Base-by-base conservation (phyloP, 1,140 invertebrate species). In the Saccostrea echinata region DNA sequence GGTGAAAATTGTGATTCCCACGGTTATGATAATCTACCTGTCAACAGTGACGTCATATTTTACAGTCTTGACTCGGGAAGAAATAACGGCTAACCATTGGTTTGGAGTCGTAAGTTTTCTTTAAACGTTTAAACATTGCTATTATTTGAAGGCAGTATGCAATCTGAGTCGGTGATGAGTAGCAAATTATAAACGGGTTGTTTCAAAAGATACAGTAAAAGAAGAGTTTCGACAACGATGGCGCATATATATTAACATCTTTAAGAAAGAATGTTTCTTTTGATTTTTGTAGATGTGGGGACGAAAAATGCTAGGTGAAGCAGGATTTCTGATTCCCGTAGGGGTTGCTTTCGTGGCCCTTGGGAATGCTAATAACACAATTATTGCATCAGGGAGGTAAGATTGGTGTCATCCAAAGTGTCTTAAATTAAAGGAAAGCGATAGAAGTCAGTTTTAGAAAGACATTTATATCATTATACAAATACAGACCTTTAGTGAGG, bases 21-120 rank as follows among this genome's bases (percentile, higher is more conserved):
- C 95, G 11, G 95, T 96, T 8, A 94, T 94, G 55, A 80, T 94
- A 12, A 91, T 95, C 24, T 96, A 96, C 90, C 82, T 96, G 3
- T 87, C 94, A 13, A 93, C 94, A 53, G 95, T 96, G 87, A 91
- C 95, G 35, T 94, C 95, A 43, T 96, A 95, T 89, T 95, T 95
- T 88, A 94, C 94, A 9, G 95, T 95, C 3, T 91, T 96, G 87
- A 93, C 95, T 51, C 88, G 90, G 35, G 91, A 94, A 24, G 94
- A 95, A 57, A 92, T 96, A 84, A 90, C 94, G 21, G 95, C 97
- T 0, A 98, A 98, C 0, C 96, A 97, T 91, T 98, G 98, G 1
- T 98, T 99, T 57, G 98, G 98, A 87, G 97, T 99, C 86, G 97
- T 97, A 95, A 96, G 97, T 91, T 2, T 43, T 80, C 33, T n/a